phyloP scores from a whole-genome alignment of 2,888 invertebrate species.

The Philereme transversata region DNA sequence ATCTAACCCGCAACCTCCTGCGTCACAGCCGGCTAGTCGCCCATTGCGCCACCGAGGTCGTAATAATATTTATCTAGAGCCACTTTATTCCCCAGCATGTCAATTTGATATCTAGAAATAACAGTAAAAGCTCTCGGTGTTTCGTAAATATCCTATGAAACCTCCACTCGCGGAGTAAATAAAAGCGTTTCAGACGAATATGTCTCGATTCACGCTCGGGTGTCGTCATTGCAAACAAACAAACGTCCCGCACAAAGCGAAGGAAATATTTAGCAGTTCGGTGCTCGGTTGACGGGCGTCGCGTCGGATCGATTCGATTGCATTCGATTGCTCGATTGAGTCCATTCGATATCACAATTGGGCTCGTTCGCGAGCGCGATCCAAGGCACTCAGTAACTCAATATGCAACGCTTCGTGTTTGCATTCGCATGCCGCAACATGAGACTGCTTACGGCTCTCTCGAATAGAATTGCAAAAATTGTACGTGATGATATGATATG shows the following conservation, averaged over 20 bases:
- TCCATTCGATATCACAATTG: conserved; percentile 60
- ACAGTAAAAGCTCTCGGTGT: neutral
- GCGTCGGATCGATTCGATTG: conserved; percentile 42
- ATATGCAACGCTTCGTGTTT: conserved; percentile 56
- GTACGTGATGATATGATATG: neutral
- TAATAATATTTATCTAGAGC: no score
- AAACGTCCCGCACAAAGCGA: conserved; percentile 34
- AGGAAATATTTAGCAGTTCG: conserved; percentile 47
- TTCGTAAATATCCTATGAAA: neutral
- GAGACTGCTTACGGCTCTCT: conserved; percentile 18
- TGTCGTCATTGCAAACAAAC: conserved; percentile 35
- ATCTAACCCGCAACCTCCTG: no score
- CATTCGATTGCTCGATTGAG: conserved; percentile 61
- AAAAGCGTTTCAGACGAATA: conserved; percentile 11
- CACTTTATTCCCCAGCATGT: no score
- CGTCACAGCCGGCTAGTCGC: no score
- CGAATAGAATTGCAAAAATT: conserved; percentile 33
- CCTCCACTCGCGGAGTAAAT: conserved; percentile 4
- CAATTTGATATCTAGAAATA: no score
- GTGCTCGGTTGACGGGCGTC: conserved; percentile 38
- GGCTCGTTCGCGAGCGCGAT: conserved; percentile 43
- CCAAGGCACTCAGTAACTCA: conserved; percentile 48
- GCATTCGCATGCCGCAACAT: conserved; percentile 55
- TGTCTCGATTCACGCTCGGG: conserved; percentile 12
- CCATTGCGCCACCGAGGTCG: no score